Evolutionary conservation across 2,888 invertebrate genomes (phyloP), one percentile per base, ranked within the genome.

Genomic region (Drosophila prostipennis): DNA sequence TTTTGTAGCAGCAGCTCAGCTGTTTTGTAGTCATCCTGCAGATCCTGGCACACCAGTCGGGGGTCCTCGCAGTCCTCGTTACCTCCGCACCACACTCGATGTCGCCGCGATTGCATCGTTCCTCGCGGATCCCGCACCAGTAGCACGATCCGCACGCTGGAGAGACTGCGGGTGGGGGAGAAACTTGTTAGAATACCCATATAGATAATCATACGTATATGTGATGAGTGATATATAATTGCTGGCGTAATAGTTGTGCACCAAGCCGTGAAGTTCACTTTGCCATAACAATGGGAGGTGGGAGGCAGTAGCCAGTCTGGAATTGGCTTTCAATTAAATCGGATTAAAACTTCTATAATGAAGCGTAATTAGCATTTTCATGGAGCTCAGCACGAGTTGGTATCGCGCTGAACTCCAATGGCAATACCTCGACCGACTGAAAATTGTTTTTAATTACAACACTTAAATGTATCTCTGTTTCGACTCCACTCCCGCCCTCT

Each of bases 71-170:
- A 98, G 91, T 97, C 97, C 0, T 96, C 95, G 92, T 94, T 91
- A 84, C 95, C 94, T 2, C 95, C 96, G 75, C 92, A 92, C 92
- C 92, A 92, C 10, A 94, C 94, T 10, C 96, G 94, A 90, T 97
- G 97, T 79, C 95, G 95, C 32, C 98, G 93, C 0, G 97, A 97
- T 92, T 97, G 97, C 92, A 97, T 93, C 60, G 96, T 96, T 26
- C 96, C 97, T 23, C 97, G 94, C 5, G 98, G 98, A 92, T 98
- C 98, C 56, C 98, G 94, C 65, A 97, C 95, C 78, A 98, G 92
- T 63, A 97, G 92, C 78, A 98, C 92, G 78, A 97, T 94, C 91
- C 95, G 95, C 67, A 96, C 93, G 89, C 96, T 95, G 89, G 84
- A 72, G 16, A 96, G 93, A 90, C 96, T 95, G 45, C 23, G 14